Conservation (phyloP, 2,888 invertebrate genomes). For the Drosophila stalkeri region DNA sequence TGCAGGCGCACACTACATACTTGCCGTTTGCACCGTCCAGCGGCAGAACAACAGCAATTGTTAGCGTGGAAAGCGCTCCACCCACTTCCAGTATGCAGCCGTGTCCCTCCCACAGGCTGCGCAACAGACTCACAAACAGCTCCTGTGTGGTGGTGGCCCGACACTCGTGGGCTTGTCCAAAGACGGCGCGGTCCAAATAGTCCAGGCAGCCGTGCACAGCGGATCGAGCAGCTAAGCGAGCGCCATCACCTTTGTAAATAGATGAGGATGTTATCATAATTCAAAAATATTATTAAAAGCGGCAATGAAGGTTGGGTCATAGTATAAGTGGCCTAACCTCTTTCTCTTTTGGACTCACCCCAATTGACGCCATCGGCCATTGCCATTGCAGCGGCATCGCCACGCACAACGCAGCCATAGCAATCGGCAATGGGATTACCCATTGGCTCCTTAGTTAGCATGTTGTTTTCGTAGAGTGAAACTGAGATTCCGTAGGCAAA, state of each 20-base stretch:
- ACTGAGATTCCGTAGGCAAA: conserved; percentile 86
- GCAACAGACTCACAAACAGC: conserved; percentile 90
- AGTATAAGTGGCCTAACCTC: neutral
- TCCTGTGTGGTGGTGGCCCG: conserved; percentile 88
- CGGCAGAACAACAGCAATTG: conserved; percentile 91
- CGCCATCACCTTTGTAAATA: conserved; percentile 88
- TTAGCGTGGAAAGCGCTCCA: conserved; percentile 93
- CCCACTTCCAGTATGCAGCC: conserved; percentile 93
- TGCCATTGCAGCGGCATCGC: conserved; percentile 91
- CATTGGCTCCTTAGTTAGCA: conserved; percentile 89
- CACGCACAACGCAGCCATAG: conserved; percentile 90
- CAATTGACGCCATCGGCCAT: conserved; percentile 96
- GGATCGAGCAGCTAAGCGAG: conserved; percentile 92
- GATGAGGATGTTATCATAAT: neutral
- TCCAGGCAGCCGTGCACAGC: conserved; percentile 94
- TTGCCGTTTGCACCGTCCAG: conserved; percentile 85
- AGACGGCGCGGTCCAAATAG: conserved; percentile 91
- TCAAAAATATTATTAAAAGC: no score
- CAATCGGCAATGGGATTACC: conserved; percentile 96
- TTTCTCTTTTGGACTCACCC: conserved; percentile 86
- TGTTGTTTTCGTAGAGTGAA: conserved; percentile 93
- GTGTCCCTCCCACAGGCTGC: conserved; percentile 94
- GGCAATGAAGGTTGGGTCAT: neutral
- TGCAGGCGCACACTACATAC: conserved; percentile 93
- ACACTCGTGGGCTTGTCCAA: conserved; percentile 85